phyloP scores from a whole-genome alignment of 2,888 invertebrate species.

The Matsumyia berberina region DNA sequence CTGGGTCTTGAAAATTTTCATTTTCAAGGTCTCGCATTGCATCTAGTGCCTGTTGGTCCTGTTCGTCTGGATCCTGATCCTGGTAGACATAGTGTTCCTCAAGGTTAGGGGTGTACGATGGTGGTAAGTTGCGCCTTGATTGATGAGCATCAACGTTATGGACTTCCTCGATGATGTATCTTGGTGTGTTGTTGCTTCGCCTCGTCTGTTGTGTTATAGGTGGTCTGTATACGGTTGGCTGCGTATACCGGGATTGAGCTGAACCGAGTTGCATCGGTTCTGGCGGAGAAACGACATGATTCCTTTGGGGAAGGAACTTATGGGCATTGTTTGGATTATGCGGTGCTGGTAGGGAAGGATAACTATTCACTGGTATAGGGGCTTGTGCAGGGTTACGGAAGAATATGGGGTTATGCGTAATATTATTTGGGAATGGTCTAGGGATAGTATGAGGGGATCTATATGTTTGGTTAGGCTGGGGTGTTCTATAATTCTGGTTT shows the following conservation, averaged over 20 bases:
- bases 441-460: background rate
- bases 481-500: background rate
- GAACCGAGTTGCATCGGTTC: conserved; percentile 35
- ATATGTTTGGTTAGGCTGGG: background rate
- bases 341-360: conserved; percentile 1
- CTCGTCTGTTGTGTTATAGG: conserved; percentile 28
- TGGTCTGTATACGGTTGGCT: conserved; percentile 10
- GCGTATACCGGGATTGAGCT: conserved; percentile 19
- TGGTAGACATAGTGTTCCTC: background rate
- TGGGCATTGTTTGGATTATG: conserved; percentile 16
- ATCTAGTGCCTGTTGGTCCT: conserved; percentile 5
- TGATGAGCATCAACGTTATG: conserved; percentile 14
- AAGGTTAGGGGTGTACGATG: conserved; percentile 19
- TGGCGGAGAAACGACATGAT: conserved; percentile 16
- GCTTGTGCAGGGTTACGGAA: conserved; percentile 13
- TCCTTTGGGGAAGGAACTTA: conserved; percentile 13
- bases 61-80: conserved; percentile 2
- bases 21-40: no score
- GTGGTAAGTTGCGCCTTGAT: conserved; percentile 13
- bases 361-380: conserved; percentile 2
- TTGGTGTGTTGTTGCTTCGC: conserved; percentile 9
- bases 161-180: conserved; percentile 27
- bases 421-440: conserved; percentile 4
- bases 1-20: conserved; percentile 46
- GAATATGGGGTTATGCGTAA: background rate